Conservation (phyloP, 2,113 vertebrate genomes). For the Etia nguti region DNA sequence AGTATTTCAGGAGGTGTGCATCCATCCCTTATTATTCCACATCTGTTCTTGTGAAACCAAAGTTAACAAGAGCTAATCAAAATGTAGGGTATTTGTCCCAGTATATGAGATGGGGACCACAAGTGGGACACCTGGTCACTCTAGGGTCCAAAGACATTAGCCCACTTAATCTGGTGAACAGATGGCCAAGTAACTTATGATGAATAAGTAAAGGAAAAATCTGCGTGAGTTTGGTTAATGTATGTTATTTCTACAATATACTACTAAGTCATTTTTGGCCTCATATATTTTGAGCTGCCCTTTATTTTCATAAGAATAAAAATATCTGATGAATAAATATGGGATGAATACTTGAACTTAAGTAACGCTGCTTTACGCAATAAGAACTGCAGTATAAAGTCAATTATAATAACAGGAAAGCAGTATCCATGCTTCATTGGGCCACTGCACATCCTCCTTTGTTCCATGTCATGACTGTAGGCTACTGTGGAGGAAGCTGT, state of each 20-base stretch:
- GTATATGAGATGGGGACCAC: background rate
- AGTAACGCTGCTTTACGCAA: background rate
- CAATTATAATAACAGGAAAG: background rate
- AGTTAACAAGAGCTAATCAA: background rate
- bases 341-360: background rate
- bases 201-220: background rate
- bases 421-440: background rate
- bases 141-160: background rate
- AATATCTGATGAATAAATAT: background rate
- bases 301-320: background rate
- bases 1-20: background rate
- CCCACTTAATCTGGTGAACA: background rate
- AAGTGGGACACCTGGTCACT: background rate
- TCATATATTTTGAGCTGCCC: background rate
- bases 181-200: background rate
- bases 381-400: background rate
- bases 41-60: background rate
- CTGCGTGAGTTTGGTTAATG: background rate
- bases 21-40: background rate
- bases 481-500: background rate
- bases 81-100: background rate
- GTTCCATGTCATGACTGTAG: background rate
- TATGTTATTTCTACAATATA: background rate
- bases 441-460: constrained; percentile 11
- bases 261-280: background rate